A percentile compares a stretch with the other conserved stretches of the same genome.
Conservation (phyloP, 2,113 vertebrate genomes). For the Coturnix japonica region DNA sequence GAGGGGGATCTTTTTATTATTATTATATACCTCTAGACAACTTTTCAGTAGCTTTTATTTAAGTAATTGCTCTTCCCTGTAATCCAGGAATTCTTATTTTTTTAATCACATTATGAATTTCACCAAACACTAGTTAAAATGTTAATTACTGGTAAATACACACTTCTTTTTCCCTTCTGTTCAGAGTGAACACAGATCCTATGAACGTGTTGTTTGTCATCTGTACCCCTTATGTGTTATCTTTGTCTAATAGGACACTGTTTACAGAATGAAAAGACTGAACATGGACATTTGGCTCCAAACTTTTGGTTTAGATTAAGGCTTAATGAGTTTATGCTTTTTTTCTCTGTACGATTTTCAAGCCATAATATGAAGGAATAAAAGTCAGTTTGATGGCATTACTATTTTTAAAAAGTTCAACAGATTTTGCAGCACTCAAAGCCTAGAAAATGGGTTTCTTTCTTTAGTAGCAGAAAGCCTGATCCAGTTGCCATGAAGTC, state of each 20-base stretch:
- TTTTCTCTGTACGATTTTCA: constrained; percentile 8
- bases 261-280: constrained; percentile 32
- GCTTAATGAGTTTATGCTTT: constrained; percentile 39
- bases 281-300: constrained; percentile 8
- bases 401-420: constrained; percentile 29
- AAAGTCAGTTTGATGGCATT: constrained; percentile 31
- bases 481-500: constrained; percentile 14
- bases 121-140: constrained; percentile 60
- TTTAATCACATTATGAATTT: constrained; percentile 59
- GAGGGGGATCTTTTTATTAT: neutral
- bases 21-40: constrained; percentile 45
- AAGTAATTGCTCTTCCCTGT: constrained; percentile 49
- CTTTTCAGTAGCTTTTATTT: constrained; percentile 53
- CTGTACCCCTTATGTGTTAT: constrained; percentile 17
- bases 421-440: constrained; percentile 6
- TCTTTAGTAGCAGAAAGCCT: constrained; percentile 8
- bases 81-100: constrained; percentile 47
- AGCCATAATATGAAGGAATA: constrained; percentile 19
- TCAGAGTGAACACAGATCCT: constrained; percentile 21
- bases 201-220: constrained; percentile 15
- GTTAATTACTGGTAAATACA: constrained; percentile 61
- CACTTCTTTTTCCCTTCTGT: neutral
- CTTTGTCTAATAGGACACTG: constrained; percentile 8
- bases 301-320: constrained; percentile 48
- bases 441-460: constrained; percentile 4